Base-by-base conservation (phyloP, 1,140 invertebrate genomes). In the Ctenoplectra terminalis region DNA sequence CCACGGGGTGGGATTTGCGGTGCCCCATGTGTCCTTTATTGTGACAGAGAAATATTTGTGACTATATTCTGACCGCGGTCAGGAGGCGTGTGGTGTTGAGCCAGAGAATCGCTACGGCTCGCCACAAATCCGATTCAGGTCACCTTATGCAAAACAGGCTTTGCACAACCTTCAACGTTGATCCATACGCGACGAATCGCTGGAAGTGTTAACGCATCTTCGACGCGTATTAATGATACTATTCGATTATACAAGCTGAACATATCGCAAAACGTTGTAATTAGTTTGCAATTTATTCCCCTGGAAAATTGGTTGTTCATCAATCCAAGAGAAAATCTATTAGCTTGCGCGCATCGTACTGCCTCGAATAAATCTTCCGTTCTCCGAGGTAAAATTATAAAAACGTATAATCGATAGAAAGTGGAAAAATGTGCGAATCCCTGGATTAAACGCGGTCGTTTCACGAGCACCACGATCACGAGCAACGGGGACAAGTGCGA, bases 101-200 rank as follows among this genome's bases (percentile, higher is more conserved):
- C n/a, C n/a, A n/a, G n/a, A n/a, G n/a, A n/a, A n/a, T n/a, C n/a
- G n/a, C n/a, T n/a, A n/a, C n/a, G n/a, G n/a, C n/a, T n/a, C n/a
- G 37, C 43, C 61, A 78, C 73, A 86, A 89, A 87, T 90, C 82
- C 79, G 82, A 88, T 85, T 88, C 85, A 80, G 81, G 78, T 83
- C 85, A 85, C 52, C 82, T 87, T 90, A 89, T 89, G 86, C 86
- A 86, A 90, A 88, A 69, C 46, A 73, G 81, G 81, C 71, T 87
- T 90, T 88, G 88, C 83, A 84, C 86, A 84, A 83, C 75, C 82
- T 84, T 86, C 82, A 79, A 81, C 52, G 56, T 56, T 50, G 46
- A 72, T n/a, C n/a, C 40, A 50, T 23, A 71, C 67, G 81, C 69
- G 71, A 64, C 67, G 20, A 37, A 70, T 37, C 50, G 9, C 0